phyloP scores from a whole-genome alignment of 2,888 invertebrate genomes.

The Polyploca ridens region DNA sequence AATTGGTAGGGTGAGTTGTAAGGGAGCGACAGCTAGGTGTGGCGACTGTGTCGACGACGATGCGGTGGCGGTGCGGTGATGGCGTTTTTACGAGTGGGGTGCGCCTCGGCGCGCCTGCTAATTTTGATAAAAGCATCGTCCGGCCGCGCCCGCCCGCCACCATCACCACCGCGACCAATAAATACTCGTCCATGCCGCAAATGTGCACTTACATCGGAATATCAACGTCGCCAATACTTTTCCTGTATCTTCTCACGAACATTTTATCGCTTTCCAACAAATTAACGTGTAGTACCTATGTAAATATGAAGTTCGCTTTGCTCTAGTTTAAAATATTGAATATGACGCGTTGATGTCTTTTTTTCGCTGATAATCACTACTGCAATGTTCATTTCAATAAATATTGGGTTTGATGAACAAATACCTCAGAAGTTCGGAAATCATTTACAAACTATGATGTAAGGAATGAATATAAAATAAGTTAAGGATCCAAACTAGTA shows the following conservation, averaged over 20 bases:
- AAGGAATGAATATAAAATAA: no score
- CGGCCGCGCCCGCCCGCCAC: slow-evolving; percentile 70
- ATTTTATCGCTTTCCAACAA: not conserved
- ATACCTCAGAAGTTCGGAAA: no score
- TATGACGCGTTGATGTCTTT: not conserved
- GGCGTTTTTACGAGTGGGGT: slow-evolving; percentile 81
- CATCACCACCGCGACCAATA: slow-evolving; percentile 62
- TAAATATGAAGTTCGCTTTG: not conserved
- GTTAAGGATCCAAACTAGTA: no score
- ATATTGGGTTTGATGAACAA: no score
- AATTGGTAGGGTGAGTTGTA: slow-evolving; percentile 56
- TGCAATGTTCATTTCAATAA: no score
- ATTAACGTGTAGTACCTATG: not conserved
- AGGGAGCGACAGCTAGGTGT: slow-evolving; percentile 75
- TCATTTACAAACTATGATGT: no score
- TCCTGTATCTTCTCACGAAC: not conserved
- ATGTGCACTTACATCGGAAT: slow-evolving; percentile 18
- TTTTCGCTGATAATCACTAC: not conserved
- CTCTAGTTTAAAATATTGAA: not conserved
- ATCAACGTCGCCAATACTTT: slow-evolving; percentile 7
- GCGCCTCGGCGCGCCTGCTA: slow-evolving; percentile 75
- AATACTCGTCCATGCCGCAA: slow-evolving; percentile 47
- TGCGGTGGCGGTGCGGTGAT: slow-evolving; percentile 69
- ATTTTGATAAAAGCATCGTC: slow-evolving; percentile 83
- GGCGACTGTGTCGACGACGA: slow-evolving; percentile 67